Conservation (phyloP, 2,888 invertebrate genomes). For the Platycheirus rosarum region DNA sequence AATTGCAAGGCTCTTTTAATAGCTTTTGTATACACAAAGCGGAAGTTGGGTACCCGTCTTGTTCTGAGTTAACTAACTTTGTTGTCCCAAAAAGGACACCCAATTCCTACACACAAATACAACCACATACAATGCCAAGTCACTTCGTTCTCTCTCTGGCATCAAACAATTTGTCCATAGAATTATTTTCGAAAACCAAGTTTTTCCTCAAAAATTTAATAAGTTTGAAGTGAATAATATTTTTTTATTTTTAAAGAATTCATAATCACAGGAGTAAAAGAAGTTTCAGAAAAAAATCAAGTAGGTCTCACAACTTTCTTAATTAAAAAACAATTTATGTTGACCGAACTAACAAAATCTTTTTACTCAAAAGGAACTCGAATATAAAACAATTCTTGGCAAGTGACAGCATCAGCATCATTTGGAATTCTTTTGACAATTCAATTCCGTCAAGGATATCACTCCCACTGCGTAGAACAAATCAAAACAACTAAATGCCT, state of each 20-base stretch:
- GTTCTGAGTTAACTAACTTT: constrained; percentile 63
- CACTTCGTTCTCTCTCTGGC: constrained; percentile 33
- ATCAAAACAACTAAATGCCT: constrained; percentile 34
- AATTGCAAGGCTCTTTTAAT: constrained; percentile 50
- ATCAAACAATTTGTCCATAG: constrained; percentile 10
- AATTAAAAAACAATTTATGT: constrained; percentile 11
- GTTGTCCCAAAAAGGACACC: constrained; percentile 35
- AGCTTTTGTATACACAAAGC: constrained; percentile 42
- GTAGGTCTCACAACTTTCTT: background rate
- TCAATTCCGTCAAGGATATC: constrained; percentile 55
- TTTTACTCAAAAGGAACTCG: background rate
- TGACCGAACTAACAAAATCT: background rate
- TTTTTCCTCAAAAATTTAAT: constrained; percentile 16
- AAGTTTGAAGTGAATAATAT: constrained; percentile 33
- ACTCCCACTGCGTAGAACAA: constrained; percentile 51
- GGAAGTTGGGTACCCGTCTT: constrained; percentile 38
- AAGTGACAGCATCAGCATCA: background rate
- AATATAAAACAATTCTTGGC: background rate
- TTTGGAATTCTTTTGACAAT: constrained; percentile 17
- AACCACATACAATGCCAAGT: constrained; percentile 23
- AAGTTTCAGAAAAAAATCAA: background rate
- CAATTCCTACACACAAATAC: constrained; percentile 2
- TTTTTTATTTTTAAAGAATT: constrained; percentile 25
- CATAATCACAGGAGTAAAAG: constrained; percentile 19
- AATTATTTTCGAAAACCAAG: background rate